A percentile compares a stretch with the other conserved stretches of the same genome.
Evolutionary conservation across 2,888 invertebrate genomes (phyloP).

Genomic region (Rhagonycha fulva): DNA sequence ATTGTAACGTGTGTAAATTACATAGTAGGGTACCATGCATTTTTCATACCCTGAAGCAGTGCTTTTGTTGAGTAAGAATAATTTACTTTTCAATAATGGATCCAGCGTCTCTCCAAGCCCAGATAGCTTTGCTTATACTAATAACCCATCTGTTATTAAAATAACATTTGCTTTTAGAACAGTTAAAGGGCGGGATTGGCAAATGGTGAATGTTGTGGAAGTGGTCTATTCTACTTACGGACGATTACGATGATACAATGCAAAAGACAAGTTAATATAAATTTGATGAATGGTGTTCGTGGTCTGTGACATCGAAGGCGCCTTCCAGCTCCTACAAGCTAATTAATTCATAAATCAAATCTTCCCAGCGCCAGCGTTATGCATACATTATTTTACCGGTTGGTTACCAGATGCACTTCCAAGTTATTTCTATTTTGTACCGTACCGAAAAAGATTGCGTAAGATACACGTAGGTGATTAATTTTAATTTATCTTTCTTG

Average conservation of each 20-base stretch:
- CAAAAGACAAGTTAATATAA: constrained; percentile 27
- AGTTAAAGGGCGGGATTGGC: background rate
- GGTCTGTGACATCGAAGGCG: constrained; percentile 33
- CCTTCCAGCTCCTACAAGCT: constrained; percentile 37
- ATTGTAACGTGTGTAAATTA: constrained; percentile 39
- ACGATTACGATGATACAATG: background rate
- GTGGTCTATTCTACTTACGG: background rate
- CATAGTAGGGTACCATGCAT: constrained; percentile 37
- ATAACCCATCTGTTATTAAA: constrained; percentile 23
- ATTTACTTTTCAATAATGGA: constrained; percentile 29
- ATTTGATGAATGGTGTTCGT: constrained; percentile 31
- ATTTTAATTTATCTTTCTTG: constrained; percentile 9
- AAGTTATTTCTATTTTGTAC: constrained; percentile 12
- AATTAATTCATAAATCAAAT: constrained; percentile 44
- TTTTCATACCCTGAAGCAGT: constrained; percentile 34
- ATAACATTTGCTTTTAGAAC: constrained; percentile 14
- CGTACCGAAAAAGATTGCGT: constrained; percentile 1
- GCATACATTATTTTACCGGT: constrained; percentile 35
- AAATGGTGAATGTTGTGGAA: background rate
- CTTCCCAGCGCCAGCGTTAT: constrained; percentile 20
- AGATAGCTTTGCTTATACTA: background rate
- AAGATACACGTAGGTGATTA: constrained; percentile 2
- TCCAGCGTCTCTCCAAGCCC: background rate
- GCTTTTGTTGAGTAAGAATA: constrained; percentile 33
- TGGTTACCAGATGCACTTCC: constrained; percentile 25